phyloP scores from a whole-genome alignment of 2,888 invertebrate species.

The Griposia aprilina region DNA sequence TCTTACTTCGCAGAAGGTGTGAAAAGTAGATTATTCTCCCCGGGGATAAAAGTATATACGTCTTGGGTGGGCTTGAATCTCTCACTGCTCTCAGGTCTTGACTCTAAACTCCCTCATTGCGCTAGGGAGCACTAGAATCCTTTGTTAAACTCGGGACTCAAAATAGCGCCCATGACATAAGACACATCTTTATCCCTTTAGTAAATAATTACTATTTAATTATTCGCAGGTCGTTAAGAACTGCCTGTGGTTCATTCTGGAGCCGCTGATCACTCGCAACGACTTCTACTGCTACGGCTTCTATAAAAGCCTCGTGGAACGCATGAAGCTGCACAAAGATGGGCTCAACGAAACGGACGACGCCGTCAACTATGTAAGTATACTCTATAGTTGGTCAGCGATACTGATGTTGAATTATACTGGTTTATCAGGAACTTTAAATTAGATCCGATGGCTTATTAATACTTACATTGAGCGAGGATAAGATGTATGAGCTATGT shows the following conservation, averaged over 20 bases:
- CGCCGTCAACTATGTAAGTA: constrained; percentile 94
- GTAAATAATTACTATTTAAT: neutral
- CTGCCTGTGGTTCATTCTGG: constrained; percentile 98
- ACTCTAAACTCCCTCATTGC: neutral
- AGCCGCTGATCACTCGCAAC: constrained; percentile 97
- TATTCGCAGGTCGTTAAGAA: constrained; percentile 92
- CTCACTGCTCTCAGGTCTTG: neutral
- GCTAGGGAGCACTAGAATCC: neutral
- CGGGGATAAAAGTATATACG: neutral
- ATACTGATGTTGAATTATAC: neutral
- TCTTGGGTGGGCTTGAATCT: neutral
- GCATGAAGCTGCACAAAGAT: constrained; percentile 98
- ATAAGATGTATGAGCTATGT: neutral
- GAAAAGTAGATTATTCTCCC: neutral
- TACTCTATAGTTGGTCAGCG: neutral
- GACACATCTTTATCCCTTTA: too few species aligned
- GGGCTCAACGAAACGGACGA: constrained; percentile 96
- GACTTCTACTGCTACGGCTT: constrained; percentile 98
- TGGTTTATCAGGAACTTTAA: neutral
- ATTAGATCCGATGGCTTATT: neutral
- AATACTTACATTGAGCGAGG: neutral
- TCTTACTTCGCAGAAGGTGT: neutral
- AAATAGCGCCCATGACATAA: neutral
- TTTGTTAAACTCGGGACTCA: neutral
- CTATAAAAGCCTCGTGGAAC: constrained; percentile 97